Evolutionary conservation across 2,797 vertebrate genomes (phyloP), one percentile per base, ranked within the genome.

Genomic region (Micromesistius poutassou): DNA sequence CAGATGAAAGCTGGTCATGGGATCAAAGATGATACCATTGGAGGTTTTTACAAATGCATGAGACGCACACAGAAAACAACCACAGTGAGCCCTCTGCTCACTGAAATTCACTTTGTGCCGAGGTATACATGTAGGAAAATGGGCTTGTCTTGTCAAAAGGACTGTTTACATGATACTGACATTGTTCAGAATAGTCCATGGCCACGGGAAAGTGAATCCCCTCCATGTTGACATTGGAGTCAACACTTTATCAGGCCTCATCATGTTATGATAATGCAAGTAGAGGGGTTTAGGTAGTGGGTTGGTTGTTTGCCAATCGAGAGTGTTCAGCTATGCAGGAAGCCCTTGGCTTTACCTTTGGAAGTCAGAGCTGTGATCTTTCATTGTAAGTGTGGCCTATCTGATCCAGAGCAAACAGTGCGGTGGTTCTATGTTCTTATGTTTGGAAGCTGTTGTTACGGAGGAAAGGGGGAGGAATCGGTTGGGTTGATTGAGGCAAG

Each of bases 131-230:
- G 76, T 86, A 84, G 77, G 86, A 84, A 74, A 73, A 75, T 70
- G 86, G 91, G 89, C 86, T 77, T 82, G 77, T 83, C 82, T 87
- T 77, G 89, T 82, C 72, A 75, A 76, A 79, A 83, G 73, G 85
- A 73, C 83, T 79, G 81, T 77, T 82, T 80, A 80, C 86, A 76
- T 82, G 89, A 89, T 93, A 87, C 82, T 84, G 79, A 89, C 89
- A 90, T 93, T 92, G 89, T 94, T 93, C 78, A 84, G 55, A 75
- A 82, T 89, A 86, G 86, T 91, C 91, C 88, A 86, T 92, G 90
- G 92, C 90, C 93, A 92, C 92, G 78, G 81, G 84, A 76, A 87
- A 86, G 86, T 87, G 74, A 77, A 82, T 83, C 79, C 16, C 46
- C 46, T 16, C 46, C 55, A 62, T 62, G 22, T 62, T 62, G 22